phyloP scores from a whole-genome alignment of 2,888 invertebrate species.

The Luperina testacea region DNA sequence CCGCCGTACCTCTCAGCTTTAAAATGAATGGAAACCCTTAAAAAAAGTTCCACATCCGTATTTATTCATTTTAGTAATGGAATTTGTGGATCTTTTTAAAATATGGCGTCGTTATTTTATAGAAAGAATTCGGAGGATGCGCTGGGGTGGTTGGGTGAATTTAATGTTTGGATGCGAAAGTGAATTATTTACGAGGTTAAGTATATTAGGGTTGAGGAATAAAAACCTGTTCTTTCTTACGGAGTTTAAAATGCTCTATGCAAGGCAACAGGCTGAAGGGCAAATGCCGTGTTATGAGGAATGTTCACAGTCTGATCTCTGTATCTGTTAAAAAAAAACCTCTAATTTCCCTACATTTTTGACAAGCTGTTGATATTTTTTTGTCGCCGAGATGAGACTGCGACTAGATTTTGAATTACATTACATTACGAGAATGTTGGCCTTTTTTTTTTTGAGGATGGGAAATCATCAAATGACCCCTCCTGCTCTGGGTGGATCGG shows the following conservation, averaged over 20 bases:
- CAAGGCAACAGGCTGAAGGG: too few species aligned
- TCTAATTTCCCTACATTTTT: not conserved
- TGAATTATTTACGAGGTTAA: not conserved
- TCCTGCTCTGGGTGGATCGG: too few species aligned
- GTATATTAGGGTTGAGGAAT: not conserved
- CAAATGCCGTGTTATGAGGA: too few species aligned
- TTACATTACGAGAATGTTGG: too few species aligned
- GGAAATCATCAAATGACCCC: too few species aligned
- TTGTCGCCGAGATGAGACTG: not conserved
- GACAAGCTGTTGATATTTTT: not conserved
- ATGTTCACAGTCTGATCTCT: not conserved
- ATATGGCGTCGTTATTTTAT: constrained; percentile 62
- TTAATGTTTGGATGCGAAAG: constrained; percentile 13
- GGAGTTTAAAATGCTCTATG: not conserved
- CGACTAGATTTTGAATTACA: not conserved
- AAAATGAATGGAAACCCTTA: constrained; percentile 68
- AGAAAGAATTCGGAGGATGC: not conserved
- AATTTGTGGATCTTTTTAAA: constrained; percentile 72
- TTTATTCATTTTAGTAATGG: constrained; percentile 79
- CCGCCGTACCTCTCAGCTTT: constrained; percentile 61
- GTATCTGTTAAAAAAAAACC: not conserved
- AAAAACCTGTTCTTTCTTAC: not conserved
- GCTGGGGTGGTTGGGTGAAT: not conserved
- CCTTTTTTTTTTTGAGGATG: too few species aligned
- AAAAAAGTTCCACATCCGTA: constrained; percentile 72